Evolutionary conservation across 2,797 vertebrate genomes (phyloP).

Genomic region (Galaxias olidus): DNA sequence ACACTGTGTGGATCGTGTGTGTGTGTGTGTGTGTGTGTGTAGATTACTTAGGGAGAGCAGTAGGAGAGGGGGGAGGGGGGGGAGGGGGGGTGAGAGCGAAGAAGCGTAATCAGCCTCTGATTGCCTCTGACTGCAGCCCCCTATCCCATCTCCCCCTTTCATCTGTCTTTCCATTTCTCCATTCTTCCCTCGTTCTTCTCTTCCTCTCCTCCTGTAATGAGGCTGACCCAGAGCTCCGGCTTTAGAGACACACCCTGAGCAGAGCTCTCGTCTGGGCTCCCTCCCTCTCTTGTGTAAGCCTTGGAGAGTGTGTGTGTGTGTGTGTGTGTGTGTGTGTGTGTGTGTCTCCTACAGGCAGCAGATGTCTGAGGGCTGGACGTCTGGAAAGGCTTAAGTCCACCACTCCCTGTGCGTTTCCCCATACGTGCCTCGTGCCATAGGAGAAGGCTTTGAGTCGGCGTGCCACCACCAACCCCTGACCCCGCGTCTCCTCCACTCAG

Average conservation of each 20-base stretch:
- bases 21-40: constrained; percentile 17
- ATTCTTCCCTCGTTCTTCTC: constrained; percentile 39
- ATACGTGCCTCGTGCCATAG: too few relatives aligned
- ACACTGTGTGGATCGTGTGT: constrained; percentile 57
- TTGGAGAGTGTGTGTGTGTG: constrained; percentile 11
- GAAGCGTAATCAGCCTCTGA: constrained; percentile 47
- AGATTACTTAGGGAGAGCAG: too few relatives aligned
- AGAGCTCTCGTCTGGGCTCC: constrained; percentile 38
- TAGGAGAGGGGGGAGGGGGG: background rate
- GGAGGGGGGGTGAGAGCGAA: constrained; percentile 22
- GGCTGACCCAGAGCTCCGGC: constrained; percentile 54
- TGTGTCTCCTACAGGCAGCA: constrained; percentile 58
- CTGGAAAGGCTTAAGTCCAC: constrained; percentile 37
- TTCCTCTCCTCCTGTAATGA: background rate
- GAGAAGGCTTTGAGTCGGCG: too few relatives aligned
- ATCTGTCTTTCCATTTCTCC: background rate
- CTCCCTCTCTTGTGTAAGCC: constrained; percentile 21
- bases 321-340: constrained; percentile 22
- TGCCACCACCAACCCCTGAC: too few relatives aligned
- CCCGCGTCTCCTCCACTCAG: too few relatives aligned
- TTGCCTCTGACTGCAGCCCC: constrained; percentile 34
- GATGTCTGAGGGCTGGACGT: constrained; percentile 62
- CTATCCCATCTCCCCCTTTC: constrained; percentile 41
- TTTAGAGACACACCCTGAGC: constrained; percentile 69
- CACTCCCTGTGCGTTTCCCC: too few relatives aligned